These are phyloP conservation scores for Cistogaster globosa DNA, from an alignment of 2,888 invertebrate genomes.

Conservation along the genomic window DNA sequence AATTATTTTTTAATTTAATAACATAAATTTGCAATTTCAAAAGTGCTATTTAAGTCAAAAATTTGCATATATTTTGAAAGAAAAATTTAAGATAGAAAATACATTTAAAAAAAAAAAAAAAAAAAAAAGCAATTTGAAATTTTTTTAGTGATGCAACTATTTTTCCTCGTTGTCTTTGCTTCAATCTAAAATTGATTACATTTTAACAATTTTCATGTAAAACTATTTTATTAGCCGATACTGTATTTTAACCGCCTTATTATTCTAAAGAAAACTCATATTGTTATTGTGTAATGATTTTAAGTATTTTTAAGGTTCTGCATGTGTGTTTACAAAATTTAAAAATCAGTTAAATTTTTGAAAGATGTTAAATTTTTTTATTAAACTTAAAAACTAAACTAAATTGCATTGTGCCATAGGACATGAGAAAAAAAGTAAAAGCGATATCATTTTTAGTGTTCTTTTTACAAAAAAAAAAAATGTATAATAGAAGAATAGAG, in stretches of 20 bases:
- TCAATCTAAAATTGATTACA: no score
- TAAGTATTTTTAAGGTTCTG: neutral
- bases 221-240: neutral
- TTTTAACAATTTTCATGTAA: neutral
- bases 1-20: neutral
- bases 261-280: neutral
- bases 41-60: no score
- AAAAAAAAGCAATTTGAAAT: no score
- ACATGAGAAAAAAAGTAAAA: conserved; percentile 1
- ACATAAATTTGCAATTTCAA: no score
- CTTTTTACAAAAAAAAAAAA: neutral
- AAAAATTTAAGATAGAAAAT: no score
- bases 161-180: no score
- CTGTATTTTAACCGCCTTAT: neutral
- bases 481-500: neutral
- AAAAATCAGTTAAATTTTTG: conserved; percentile 34
- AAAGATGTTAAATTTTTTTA: conserved; percentile 21
- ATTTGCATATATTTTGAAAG: no score
- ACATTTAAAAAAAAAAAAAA: no score
- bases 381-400: conserved; percentile 56
- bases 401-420: conserved; percentile 29
- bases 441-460: conserved; percentile 2
- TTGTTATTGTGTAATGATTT: neutral
- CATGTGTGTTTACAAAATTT: neutral
- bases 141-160: neutral